Evolutionary conservation across 2,888 invertebrate species (phyloP).

Genomic region (Byasa hedistus): DNA sequence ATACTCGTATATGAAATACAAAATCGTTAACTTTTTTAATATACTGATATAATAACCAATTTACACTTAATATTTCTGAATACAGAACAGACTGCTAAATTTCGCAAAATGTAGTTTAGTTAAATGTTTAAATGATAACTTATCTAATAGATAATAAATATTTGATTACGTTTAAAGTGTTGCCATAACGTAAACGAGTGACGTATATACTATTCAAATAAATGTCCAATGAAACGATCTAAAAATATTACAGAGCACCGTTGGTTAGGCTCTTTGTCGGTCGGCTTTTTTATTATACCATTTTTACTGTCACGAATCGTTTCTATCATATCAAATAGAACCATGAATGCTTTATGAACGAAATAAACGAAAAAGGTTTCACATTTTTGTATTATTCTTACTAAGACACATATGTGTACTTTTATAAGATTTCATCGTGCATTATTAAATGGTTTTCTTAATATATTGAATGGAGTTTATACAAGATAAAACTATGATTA

Average conservation of each 20-base stretch:
- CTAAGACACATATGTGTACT: neutral
- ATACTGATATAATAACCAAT: no score
- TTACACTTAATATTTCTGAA: no score
- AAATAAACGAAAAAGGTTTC: neutral
- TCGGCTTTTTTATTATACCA: neutral
- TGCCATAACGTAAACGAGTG: neutral
- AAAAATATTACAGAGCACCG: neutral
- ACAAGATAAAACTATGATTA: no score
- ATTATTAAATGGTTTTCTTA: no score
- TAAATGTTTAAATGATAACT: neutral
- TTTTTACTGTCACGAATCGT: neutral
- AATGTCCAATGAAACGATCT: constrained; percentile 11
- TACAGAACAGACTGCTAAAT: no score
- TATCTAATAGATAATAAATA: neutral
- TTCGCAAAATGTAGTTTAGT: no score
- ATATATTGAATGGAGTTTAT: no score
- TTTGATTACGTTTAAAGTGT: neutral
- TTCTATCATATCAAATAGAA: constrained; percentile 4
- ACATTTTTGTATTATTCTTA: neutral
- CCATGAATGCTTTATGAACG: constrained; percentile 4
- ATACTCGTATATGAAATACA: no score
- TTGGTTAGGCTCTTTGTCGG: neutral
- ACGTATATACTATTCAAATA: constrained; percentile 1
- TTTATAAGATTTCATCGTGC: neutral
- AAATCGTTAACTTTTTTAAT: no score